phyloP scores from a whole-genome alignment of 2,113 vertebrate genomes.

The Cottus gobio region DNA sequence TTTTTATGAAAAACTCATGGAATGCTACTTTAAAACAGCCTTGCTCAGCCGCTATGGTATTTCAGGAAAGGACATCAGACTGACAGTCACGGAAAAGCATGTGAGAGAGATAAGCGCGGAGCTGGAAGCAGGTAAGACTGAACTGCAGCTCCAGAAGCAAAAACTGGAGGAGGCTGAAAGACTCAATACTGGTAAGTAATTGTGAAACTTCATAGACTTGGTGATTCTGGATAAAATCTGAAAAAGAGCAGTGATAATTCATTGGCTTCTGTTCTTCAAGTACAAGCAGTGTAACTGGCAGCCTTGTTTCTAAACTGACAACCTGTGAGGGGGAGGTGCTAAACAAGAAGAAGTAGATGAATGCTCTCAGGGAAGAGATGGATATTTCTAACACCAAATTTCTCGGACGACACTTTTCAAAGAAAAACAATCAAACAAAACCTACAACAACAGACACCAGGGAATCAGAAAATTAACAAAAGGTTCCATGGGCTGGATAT shows the following conservation, averaged over 20 bases:
- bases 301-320: slow-evolving; percentile 25
- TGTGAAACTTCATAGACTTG: slow-evolving; percentile 27
- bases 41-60: background rate
- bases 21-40: background rate
- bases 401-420: too few species aligned
- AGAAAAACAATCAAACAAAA: background rate
- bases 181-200: slow-evolving; percentile 33
- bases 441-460: too few species aligned
- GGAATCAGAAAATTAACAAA: background rate
- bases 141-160: slow-evolving; percentile 25
- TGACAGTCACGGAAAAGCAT: slow-evolving; percentile 53
- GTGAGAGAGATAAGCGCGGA: slow-evolving; percentile 43
- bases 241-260: slow-evolving; percentile 21
- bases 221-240: slow-evolving; percentile 21
- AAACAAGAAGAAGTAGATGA: slow-evolving; percentile 3
- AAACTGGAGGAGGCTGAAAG: slow-evolving; percentile 19
- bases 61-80: slow-evolving; percentile 12
- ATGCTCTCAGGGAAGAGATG: slow-evolving; percentile 22
- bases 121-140: background rate
- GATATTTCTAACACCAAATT: too few species aligned
- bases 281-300: slow-evolving; percentile 6
- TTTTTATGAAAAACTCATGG: background rate
- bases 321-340: background rate
- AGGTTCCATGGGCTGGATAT: too few species aligned
- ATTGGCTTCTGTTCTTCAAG: slow-evolving; percentile 26